Conservation (phyloP, 1,140 invertebrate genomes). For the Drosophila ambigua region DNA sequence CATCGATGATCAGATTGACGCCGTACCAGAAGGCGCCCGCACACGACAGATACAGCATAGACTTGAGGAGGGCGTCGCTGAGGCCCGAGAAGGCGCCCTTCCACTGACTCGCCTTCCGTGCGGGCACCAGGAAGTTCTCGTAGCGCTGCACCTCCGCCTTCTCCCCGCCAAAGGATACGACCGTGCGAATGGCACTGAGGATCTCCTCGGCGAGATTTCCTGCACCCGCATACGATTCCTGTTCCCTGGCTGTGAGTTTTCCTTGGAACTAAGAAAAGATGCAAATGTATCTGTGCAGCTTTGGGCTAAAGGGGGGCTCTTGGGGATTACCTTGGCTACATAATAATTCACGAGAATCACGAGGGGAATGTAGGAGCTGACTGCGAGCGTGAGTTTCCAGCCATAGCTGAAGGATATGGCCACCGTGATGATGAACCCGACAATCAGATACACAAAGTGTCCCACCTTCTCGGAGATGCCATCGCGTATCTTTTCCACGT, state of each 20-base stretch:
- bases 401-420: constrained; percentile 89
- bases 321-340: constrained; percentile 86
- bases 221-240: constrained; percentile 92
- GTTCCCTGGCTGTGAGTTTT: constrained; percentile 89
- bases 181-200: constrained; percentile 88
- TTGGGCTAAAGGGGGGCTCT: too few species aligned
- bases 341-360: constrained; percentile 89
- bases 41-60: constrained; percentile 90
- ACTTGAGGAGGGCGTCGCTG: constrained; percentile 88
- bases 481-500: constrained; percentile 93
- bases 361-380: constrained; percentile 92
- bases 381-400: constrained; percentile 93
- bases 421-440: constrained; percentile 88
- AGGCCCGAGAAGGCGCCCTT: constrained; percentile 88
- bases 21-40: constrained; percentile 93
- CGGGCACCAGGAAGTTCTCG: constrained; percentile 85
- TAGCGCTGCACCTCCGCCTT: constrained; percentile 88
- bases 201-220: constrained; percentile 94
- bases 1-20: constrained; percentile 87
- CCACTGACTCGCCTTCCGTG: constrained; percentile 87
- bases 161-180: constrained; percentile 91
- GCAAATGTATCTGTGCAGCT: constrained; percentile 60
- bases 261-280: constrained; percentile 86
- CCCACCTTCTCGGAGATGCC: constrained; percentile 95
- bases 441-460: constrained; percentile 88